Evolutionary conservation across 2,113 vertebrate genomes (phyloP).

Genomic region (Pluvialis apricaria): DNA sequence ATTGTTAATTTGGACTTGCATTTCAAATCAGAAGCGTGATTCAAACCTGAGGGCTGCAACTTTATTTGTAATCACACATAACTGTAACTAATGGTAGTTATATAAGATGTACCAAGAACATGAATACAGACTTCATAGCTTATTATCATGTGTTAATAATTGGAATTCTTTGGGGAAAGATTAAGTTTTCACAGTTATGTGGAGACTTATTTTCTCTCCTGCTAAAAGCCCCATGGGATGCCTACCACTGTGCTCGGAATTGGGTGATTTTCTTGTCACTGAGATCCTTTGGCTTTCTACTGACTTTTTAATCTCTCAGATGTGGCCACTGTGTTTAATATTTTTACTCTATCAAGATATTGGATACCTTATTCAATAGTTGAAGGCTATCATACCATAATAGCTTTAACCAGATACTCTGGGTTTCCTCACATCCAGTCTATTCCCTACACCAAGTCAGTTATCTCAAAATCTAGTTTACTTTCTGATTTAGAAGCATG

Average conservation of each 20-base stretch:
- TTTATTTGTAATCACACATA: neutral
- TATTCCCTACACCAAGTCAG: neutral
- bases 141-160: neutral
- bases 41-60: neutral
- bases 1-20: neutral
- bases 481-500: neutral
- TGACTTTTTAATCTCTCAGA: neutral
- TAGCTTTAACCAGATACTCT: neutral
- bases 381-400: neutral
- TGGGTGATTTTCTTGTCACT: neutral
- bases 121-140: neutral
- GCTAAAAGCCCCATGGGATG: neutral
- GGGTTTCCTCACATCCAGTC: neutral
- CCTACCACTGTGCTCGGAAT: neutral
- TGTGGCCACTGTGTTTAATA: neutral
- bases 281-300: neutral
- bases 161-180: neutral
- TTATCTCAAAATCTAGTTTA: neutral
- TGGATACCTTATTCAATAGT: neutral
- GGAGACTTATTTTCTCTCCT: neutral
- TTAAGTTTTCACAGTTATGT: neutral
- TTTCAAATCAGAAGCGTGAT: neutral
- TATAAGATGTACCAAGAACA: neutral
- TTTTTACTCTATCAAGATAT: neutral
- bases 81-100: neutral